Conservation (phyloP, 2,797 vertebrate genomes). For the Leptoclinus maculatus region DNA sequence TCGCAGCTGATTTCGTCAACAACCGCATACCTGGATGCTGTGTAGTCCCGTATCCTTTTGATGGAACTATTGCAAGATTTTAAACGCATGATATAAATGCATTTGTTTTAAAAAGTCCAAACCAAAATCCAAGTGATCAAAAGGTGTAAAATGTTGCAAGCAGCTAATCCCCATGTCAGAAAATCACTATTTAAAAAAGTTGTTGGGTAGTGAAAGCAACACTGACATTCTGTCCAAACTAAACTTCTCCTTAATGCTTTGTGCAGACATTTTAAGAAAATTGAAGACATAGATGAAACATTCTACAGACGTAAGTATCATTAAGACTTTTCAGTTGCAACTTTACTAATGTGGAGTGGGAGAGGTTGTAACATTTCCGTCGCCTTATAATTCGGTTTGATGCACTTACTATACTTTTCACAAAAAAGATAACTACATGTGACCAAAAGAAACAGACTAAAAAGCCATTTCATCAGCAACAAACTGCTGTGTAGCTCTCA, state of each 20-base stretch:
- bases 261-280: constrained; percentile 93
- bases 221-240: neutral
- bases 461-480: neutral
- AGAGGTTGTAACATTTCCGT: neutral
- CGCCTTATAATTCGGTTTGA: neutral
- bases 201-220: neutral
- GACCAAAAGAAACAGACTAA: neutral
- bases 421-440: neutral
- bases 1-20: constrained; percentile 94
- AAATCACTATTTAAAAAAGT: neutral
- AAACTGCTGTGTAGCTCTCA: neutral
- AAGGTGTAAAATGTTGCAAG: neutral
- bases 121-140: neutral
- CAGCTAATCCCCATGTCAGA: neutral
- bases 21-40: constrained; percentile 88
- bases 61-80: neutral
- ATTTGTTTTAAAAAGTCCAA: neutral
- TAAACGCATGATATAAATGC: neutral
- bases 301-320: constrained; percentile 93
- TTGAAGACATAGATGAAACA: constrained; percentile 92
- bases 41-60: constrained; percentile 93
- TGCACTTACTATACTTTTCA: neutral
- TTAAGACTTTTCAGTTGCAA: neutral
- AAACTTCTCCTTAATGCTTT: constrained; percentile 57
- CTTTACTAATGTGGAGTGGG: neutral